Conservation (phyloP, 2,113 vertebrate genomes). For the Erythrolamprus reginae region DNA sequence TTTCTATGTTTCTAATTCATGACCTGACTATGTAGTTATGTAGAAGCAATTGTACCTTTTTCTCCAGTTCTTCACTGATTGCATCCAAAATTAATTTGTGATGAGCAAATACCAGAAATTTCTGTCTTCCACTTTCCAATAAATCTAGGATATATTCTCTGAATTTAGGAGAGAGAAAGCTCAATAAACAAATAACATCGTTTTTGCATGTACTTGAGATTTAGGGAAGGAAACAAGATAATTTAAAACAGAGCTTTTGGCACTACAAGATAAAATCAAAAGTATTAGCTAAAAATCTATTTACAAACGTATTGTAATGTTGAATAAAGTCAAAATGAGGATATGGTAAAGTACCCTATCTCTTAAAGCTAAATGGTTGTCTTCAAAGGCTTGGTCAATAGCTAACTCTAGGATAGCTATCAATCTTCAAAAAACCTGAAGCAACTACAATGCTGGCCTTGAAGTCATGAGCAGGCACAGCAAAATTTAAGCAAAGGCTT, state of each 20-base stretch:
- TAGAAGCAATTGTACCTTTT: slow-evolving; percentile 75
- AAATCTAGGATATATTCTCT: slow-evolving; percentile 93
- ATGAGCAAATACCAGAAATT: slow-evolving; percentile 97
- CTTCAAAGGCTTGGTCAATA: neutral
- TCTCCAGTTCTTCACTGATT: slow-evolving; percentile 74
- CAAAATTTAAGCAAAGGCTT: neutral
- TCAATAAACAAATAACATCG: neutral
- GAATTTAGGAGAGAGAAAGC: slow-evolving; percentile 35
- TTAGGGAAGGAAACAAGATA: neutral
- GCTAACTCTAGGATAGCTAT: neutral
- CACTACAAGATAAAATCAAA: neutral
- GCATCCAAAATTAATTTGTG: slow-evolving; percentile 87
- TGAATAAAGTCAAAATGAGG: neutral
- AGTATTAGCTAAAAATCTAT: neutral
- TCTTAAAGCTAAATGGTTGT: neutral
- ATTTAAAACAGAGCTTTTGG: neutral
- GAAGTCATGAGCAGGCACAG: neutral
- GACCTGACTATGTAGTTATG: neutral
- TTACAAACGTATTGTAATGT: neutral
- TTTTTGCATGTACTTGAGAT: neutral
- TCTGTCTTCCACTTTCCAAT: slow-evolving; percentile 88
- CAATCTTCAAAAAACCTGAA: neutral
- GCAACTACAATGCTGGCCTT: neutral
- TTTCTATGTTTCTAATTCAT: too few relatives aligned
- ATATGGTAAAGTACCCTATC: neutral